Percentiles rank a stretch among this genome's conserved stretches.
Conservation (phyloP, 35 echinoderm and acorn worm species). For the Heliocidaris tuberculata region DNA sequence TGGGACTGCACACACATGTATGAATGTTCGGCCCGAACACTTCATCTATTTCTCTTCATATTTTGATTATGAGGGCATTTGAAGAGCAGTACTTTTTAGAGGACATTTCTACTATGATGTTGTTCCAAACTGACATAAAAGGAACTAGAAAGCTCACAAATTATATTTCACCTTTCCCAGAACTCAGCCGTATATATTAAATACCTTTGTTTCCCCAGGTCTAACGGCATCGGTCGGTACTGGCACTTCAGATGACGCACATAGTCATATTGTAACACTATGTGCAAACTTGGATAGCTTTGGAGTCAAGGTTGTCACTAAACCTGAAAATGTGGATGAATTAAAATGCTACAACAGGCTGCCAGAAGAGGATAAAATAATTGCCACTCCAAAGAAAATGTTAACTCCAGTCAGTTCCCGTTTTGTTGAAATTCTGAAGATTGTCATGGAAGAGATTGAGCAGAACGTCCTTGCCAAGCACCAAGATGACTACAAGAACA, state of each 20-base stretch:
- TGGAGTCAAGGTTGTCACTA: conserved; percentile 32
- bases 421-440: background rate
- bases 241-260: conserved; percentile 51
- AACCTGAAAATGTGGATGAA: conserved; percentile 43
- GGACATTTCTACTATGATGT: too few relatives aligned
- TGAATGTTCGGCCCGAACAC: too few relatives aligned
- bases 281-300: conserved; percentile 67
- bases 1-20: too few relatives aligned
- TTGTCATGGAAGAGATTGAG: conserved; percentile 16
- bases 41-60: too few relatives aligned
- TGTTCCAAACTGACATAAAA: too few relatives aligned
- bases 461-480: background rate
- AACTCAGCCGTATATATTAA: too few relatives aligned
- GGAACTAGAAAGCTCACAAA: too few relatives aligned
- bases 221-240: conserved; percentile 78
- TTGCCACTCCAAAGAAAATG: background rate
- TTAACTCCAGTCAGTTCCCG: background rate
- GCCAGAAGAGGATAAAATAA: background rate
- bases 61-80: too few relatives aligned
- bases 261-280: conserved; percentile 63
- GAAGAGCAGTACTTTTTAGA: too few relatives aligned
- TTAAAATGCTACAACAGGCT: conserved; percentile 24
- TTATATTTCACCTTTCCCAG: too few relatives aligned
- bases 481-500: conserved; percentile 14
- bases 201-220: conserved; percentile 16